Evolutionary conservation across 2,113 vertebrate species (phyloP), one percentile per base, ranked within the genome.

Genomic region (Crotophaga sulcirostris): DNA sequence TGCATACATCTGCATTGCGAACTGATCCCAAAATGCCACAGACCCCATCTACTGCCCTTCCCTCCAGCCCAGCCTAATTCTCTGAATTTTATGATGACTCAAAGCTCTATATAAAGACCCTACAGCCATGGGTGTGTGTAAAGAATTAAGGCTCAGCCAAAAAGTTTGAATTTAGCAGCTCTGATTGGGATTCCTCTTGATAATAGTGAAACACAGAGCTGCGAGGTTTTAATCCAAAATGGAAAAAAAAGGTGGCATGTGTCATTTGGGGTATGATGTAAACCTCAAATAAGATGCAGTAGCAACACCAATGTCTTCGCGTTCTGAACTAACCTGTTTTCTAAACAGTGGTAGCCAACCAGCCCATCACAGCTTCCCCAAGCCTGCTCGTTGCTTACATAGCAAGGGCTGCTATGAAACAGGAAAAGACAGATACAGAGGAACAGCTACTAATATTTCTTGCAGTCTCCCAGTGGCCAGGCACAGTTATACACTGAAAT

Each of bases 11-110:
- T 90, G 85, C 78, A 64, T n/a, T 49, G 49, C 1, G 0, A 88
- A 83, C 47, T n/a, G 38, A 92, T 78, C 90, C 52, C 56, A 90
- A 89, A 80, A 70, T 74, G 78, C 58, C 91, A 85, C 42, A 90
- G 78, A 63, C 5, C 16, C 51, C 21, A 10, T 42, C 47, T 44
- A 38, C 24, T 75, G 75, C 85, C 90, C 79, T 84, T 81, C 68
- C 92, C 85, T 90, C 52, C 62, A 81, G 88, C 79, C 88, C 56
- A 91, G 82, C 84, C 79, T 87, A 89, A 89, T 93, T 95, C 74
- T 87, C 82, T 66, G 63, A 92, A 97, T 92, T 88, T 84, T 31
- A 38, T 9, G n/a, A 89, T 96, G 87, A 96, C 86, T 94, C 88
- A 90, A 45, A 90, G 40, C n/a, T 60, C 49, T 94, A 81, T 93